Evolutionary conservation across 2,113 vertebrate species (phyloP).

Genomic region (Psettodes erumei): DNA sequence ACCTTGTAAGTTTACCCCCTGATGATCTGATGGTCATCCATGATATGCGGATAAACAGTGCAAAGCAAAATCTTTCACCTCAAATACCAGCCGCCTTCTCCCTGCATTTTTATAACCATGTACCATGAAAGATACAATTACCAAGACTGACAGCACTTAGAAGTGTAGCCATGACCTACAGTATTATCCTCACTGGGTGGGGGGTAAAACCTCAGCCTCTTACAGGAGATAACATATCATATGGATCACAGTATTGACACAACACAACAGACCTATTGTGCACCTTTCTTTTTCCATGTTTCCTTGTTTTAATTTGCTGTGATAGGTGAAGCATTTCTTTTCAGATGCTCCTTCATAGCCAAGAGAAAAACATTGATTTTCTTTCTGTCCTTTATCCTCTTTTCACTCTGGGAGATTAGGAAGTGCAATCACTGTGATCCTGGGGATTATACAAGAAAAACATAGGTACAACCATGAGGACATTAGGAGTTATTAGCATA

Average conservation of each 20-base stretch:
- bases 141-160: not conserved
- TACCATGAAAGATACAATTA: not conserved
- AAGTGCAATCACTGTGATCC: conserved; percentile 56
- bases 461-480: conserved; percentile 41
- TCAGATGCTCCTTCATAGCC: conserved; percentile 16
- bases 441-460: conserved; percentile 50
- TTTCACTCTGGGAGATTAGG: conserved; percentile 54
- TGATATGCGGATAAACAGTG: not conserved
- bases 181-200: conserved; percentile 1
- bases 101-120: not conserved
- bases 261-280: not conserved
- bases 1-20: not conserved
- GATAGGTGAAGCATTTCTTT: conserved; percentile 26
- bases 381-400: conserved; percentile 48
- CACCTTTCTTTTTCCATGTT: not conserved
- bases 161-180: not conserved
- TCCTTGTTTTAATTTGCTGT: conserved; percentile 15
- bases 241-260: not conserved
- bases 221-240: not conserved
- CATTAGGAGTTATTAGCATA: conserved; percentile 34
- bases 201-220: not conserved
- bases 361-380: conserved; percentile 60
- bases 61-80: not conserved
- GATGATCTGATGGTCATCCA: too few species aligned
- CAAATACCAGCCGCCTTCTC: too few species aligned